Evolutionary conservation across 1,140 invertebrate genomes (phyloP).

Genomic region (Lanistes nyassanus): DNA sequence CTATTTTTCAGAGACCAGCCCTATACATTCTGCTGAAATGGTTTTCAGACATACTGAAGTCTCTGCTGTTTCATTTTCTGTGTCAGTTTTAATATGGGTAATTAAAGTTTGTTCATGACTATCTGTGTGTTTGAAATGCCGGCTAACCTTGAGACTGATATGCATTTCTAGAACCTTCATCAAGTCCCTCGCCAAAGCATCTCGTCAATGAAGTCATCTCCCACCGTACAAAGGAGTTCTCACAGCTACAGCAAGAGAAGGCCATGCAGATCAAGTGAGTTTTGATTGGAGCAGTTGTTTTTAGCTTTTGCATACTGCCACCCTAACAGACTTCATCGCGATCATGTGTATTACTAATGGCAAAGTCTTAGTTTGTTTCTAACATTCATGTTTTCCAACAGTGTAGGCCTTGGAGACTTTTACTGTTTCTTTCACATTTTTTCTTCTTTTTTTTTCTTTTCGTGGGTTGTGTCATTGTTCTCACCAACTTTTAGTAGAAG

Average conservation of each 20-base stretch:
- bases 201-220: slow-evolving; percentile 29
- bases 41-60: too few species aligned
- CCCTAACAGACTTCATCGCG: neutral
- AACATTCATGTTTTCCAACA: too few species aligned
- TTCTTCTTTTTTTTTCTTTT: neutral
- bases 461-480: neutral
- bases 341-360: too few species aligned
- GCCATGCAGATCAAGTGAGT: slow-evolving; percentile 32
- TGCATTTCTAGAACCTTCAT: slow-evolving; percentile 7
- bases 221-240: slow-evolving; percentile 34
- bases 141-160: too few species aligned
- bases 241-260: slow-evolving; percentile 29
- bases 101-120: neutral
- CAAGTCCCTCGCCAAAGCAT: neutral
- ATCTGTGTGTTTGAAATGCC: slow-evolving; percentile 1
- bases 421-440: neutral
- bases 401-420: too few species aligned
- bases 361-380: too few species aligned
- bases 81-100: neutral
- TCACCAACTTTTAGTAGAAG: neutral
- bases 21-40: too few species aligned
- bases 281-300: neutral
- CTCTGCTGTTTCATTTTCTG: neutral
- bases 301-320: neutral
- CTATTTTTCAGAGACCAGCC: too few species aligned